A percentile compares a stretch with the other conserved stretches of the same genome.
These are phyloP conservation scores for Notocelia uddmanniana DNA, from an alignment of 2,888 invertebrate species.

Conservation along the genomic window DNA sequence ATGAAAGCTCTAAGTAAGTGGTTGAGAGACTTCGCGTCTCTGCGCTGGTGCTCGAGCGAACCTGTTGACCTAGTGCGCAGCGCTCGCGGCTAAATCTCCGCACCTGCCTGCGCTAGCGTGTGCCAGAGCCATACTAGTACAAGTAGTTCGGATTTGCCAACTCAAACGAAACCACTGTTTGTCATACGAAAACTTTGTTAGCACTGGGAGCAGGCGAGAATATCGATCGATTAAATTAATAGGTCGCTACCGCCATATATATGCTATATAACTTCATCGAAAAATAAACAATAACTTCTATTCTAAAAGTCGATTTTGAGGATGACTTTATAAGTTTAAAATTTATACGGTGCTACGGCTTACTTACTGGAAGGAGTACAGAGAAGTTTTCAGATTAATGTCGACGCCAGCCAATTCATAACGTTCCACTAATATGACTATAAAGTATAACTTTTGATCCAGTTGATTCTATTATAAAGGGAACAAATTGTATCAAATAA, in stretches of 20 bases:
- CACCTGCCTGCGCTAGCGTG: conserved; percentile 64
- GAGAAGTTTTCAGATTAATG: conserved; percentile 13
- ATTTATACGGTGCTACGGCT: conserved; percentile 22
- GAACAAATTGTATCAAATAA: conserved; percentile 4
- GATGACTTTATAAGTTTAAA: conserved; percentile 25
- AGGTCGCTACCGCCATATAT: too few species aligned
- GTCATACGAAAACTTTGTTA: conserved; percentile 60
- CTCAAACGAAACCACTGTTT: conserved; percentile 62
- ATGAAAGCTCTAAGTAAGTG: conserved; percentile 74
- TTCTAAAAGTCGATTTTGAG: conserved; percentile 3
- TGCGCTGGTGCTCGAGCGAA: conserved; percentile 72
- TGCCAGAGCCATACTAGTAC: too few species aligned
- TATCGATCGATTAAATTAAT: conserved; percentile 47
- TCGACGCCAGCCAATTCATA: conserved; percentile 15
- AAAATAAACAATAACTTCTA: not conserved
- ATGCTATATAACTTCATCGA: conserved; percentile 4
- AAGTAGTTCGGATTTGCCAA: conserved; percentile 52
- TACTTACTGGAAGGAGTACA: conserved; percentile 11
- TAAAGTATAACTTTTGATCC: conserved; percentile 5
- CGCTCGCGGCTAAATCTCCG: conserved; percentile 73
- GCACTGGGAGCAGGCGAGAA: conserved; percentile 51
- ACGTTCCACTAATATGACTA: conserved; percentile 12
- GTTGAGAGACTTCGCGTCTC: conserved; percentile 72
- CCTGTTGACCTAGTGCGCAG: conserved; percentile 80
- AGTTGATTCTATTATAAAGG: conserved; percentile 14